Evolutionary conservation across 2,113 vertebrate genomes (phyloP), one percentile per base, ranked within the genome.

Genomic region (Stegastes partitus): DNA sequence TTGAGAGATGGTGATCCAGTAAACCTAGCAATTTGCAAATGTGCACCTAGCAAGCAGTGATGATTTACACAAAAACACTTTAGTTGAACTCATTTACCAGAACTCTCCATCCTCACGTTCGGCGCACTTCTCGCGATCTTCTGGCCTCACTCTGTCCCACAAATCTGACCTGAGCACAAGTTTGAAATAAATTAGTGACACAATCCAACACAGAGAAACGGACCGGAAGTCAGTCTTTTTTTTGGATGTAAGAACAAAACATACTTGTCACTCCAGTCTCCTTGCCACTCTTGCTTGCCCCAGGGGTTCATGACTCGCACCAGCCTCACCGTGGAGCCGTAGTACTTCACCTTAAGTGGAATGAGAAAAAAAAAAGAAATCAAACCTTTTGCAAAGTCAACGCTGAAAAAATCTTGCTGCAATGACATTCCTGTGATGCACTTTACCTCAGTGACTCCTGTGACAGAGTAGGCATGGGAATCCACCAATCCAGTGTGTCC

Each of bases 181-280:
- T 44, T n/a, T 11, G 31, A 16, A 57, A 67, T 39, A 1, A 12
- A 6, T 55, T 0, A 21, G 22, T n/a, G 5, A 14, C 2, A 49
- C 3, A 53, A 56, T 22, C 25, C 5, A 23, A n/a, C 14, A 44
- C 2, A 53, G 9, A 14, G 11, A 47, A 26, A 18, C 23, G 28
- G 3, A 54, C 56, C 11, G 19, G 11, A 42, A 31, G 1, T 31
- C 6, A 31, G 31, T 31, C 31, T 31, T 31, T 31, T n/a, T 7
- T 7, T 31, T 31, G 31, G 5, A 31, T 19, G 22, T 37, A 50
- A 21, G 0, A 42, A 26, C 18, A 21, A 45, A 28, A 31, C 4
- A 47, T 61, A 89, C 85, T 55, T 77, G 68, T 89, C 85, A 2
- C 90, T 84, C 87, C 85, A 89, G 0, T 85, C 76, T 55, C 85